phyloP scores from a whole-genome alignment of 2,113 vertebrate species.

The Malaclemys terrapin region DNA sequence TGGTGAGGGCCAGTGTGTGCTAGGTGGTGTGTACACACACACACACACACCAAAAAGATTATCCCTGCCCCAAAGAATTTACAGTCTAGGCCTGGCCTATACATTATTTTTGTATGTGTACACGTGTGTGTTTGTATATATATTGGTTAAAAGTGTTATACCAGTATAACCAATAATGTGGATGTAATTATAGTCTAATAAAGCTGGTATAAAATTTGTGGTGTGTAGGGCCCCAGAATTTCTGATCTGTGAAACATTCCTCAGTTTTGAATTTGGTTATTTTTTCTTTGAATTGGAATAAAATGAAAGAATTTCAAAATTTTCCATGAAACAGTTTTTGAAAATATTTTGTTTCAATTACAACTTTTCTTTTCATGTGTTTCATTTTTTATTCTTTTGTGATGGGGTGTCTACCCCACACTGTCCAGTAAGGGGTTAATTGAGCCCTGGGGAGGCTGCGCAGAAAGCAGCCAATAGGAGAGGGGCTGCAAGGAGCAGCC shows the following conservation, averaged over 20 bases:
- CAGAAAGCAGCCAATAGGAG: no score
- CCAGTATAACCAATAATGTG: background rate
- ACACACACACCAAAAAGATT: background rate
- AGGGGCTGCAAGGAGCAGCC: no score
- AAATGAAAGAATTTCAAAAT: background rate
- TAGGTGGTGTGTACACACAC: background rate
- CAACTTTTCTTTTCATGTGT: background rate
- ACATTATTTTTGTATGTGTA: background rate
- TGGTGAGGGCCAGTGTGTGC: background rate
- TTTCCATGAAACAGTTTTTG: background rate
- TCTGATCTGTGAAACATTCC: background rate
- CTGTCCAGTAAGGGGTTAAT: no score
- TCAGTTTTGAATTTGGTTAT: background rate
- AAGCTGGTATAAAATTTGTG: background rate
- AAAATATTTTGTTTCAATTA: background rate
- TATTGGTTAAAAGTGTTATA: background rate
- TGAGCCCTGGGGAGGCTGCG: no score
- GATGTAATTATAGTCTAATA: background rate
- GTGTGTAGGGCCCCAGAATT: background rate
- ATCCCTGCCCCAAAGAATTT: background rate
- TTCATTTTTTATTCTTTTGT: no score
- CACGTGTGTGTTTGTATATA: no score
- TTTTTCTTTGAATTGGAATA: background rate
- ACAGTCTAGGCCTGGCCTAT: background rate
- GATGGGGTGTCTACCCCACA: no score